These are phyloP conservation scores for Mus spicilegus DNA, from an alignment of 2,113 vertebrate species.

Conservation along the genomic window DNA sequence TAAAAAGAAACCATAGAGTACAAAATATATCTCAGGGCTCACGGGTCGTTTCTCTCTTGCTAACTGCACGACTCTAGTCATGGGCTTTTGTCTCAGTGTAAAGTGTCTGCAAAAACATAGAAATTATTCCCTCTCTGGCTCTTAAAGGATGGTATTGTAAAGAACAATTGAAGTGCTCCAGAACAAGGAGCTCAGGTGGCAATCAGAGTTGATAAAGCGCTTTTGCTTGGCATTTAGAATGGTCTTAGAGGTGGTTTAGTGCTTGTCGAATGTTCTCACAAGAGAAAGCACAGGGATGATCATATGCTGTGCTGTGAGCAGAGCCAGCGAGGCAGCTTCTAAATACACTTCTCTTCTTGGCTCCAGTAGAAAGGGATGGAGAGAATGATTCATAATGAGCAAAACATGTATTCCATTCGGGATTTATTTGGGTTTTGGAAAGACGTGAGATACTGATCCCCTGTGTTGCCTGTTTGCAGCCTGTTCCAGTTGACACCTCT, in stretches of 20 bases:
- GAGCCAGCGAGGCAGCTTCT: not conserved
- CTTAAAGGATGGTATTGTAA: not conserved
- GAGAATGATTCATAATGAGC: slow-evolving; percentile 77
- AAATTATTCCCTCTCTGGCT: slow-evolving; percentile 18
- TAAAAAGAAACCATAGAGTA: not conserved
- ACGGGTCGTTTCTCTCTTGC: slow-evolving; percentile 12
- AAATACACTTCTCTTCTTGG: slow-evolving; percentile 25
- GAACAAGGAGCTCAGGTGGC: not conserved
- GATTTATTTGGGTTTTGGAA: slow-evolving; percentile 72
- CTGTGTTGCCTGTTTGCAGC: slow-evolving; percentile 59
- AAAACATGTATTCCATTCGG: slow-evolving; percentile 74
- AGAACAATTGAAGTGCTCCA: not conserved
- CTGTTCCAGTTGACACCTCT: slow-evolving; percentile 50
- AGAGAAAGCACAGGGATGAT: not conserved
- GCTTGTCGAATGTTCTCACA: not conserved
- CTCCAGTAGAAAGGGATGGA: slow-evolving; percentile 55
- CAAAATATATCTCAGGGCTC: not conserved
- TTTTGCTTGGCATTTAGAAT: slow-evolving; percentile 3
- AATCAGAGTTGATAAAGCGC: not conserved
- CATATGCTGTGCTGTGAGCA: not conserved
- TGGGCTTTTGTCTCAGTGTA: not conserved
- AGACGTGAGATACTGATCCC: slow-evolving; percentile 71
- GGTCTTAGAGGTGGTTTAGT: not conserved
- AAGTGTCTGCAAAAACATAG: not conserved
- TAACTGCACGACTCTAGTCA: not conserved